These are phyloP conservation scores for Aviceda subcristata DNA, from an alignment of 2,113 vertebrate species.

Conservation along the genomic window DNA sequence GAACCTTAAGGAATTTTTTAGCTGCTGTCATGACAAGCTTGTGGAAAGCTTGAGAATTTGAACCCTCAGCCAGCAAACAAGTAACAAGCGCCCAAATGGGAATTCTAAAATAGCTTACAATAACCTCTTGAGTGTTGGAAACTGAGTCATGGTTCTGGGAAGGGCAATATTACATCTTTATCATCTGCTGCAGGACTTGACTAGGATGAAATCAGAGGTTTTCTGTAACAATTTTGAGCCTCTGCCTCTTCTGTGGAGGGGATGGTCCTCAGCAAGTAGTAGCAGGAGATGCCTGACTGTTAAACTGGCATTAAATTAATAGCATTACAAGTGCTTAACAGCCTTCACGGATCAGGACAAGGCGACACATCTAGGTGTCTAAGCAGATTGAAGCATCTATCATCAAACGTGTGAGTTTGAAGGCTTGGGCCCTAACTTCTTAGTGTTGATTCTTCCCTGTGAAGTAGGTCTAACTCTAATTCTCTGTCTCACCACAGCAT, in stretches of 20 bases:
- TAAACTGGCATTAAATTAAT: background rate
- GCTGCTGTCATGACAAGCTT: background rate
- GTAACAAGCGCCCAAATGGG: background rate
- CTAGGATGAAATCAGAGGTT: background rate
- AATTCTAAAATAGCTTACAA: background rate
- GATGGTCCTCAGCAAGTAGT: background rate
- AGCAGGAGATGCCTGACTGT: background rate
- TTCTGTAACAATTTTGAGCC: background rate
- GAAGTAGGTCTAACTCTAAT: background rate
- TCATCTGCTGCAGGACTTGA: background rate
- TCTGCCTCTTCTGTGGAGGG: background rate
- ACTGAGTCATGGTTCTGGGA: constrained; percentile 38
- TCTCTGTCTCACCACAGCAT: background rate
- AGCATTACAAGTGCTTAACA: background rate
- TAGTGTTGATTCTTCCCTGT: background rate
- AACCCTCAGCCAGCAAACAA: background rate
- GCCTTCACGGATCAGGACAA: background rate
- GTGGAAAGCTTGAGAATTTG: constrained; percentile 17
- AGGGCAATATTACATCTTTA: background rate
- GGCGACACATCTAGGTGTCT: background rate
- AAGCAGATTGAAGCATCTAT: background rate
- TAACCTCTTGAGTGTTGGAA: background rate
- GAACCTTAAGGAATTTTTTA: background rate
- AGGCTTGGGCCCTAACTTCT: background rate
- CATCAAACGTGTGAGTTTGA: background rate